Base-by-base conservation (phyloP, 2,113 vertebrate genomes). In the Sardina pilchardus region DNA sequence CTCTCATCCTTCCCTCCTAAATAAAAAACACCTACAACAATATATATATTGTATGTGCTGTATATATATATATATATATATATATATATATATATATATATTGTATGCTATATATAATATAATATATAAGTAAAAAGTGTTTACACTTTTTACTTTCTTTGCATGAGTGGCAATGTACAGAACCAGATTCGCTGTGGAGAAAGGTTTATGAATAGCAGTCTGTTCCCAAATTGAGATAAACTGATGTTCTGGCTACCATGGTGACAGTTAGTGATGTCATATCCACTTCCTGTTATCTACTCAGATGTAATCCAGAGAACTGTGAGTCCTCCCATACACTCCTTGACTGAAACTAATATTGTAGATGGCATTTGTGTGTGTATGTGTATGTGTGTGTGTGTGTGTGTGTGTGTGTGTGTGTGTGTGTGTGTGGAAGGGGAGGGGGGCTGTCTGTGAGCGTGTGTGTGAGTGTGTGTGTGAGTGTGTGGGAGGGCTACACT, bases 331-430 rank as follows among this genome's bases (percentile, higher is more conserved):
- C 53, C 53, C 19, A 17, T 19, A 17, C 50, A 59, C 53, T 59
- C 53, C 4, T 59, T 59, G 21, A 59, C 53, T 59, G 53, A 59
- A 59, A 59, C 19, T 59, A 59, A 59, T 59, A 24, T 59, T 53
- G 14, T 19, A 14, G 50, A 17, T 53, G 50, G 50, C 19, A 17
- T 53, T 2, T 53, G 50, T 19, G 17, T 53, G n/a, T 30, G n/a
- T 34, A 26, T 71, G 63, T 71, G 63, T 71, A 26, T 63, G 59
- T 63, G 24, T 63, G 24, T 63, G 59, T 63, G 59, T 63, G 59
- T 63, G 59, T 63, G 59, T 63, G 59, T 63, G 21, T 63, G 59
- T 63, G 56, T 63, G 56, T 63, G 56, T 63, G 56, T 56, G 53
- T 56, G 53, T 56, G 53, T 56, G 53, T 56, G 53, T 56, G 53